Evolutionary conservation across 2,888 invertebrate genomes (phyloP).

Genomic region (Chesias legatella): DNA sequence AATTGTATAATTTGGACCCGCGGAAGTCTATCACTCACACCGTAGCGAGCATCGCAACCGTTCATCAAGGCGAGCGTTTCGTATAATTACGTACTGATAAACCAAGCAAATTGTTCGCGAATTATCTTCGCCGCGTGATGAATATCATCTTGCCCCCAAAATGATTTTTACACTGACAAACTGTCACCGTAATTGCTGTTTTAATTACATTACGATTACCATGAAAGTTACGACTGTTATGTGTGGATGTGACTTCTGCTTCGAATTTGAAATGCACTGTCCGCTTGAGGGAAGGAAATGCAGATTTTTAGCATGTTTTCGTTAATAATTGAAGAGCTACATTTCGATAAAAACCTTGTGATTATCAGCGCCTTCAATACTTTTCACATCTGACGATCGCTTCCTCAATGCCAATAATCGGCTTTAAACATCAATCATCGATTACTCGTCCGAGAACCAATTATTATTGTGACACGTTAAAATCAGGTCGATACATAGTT

Average conservation of each 20-base stretch:
- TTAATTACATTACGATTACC: slow-evolving; percentile 47
- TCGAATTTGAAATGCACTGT: slow-evolving; percentile 18
- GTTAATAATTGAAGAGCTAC: too few relatives aligned
- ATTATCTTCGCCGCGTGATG: slow-evolving; percentile 65
- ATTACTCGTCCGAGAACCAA: slow-evolving; percentile 45
- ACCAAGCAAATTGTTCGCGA: slow-evolving; percentile 74
- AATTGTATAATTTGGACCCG: slow-evolving; percentile 12
- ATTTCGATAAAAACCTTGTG: too few relatives aligned
- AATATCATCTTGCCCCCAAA: slow-evolving; percentile 62
- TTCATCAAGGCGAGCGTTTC: slow-evolving; percentile 71
- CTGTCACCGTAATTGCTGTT: slow-evolving; percentile 50
- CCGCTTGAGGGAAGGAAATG: too few relatives aligned
- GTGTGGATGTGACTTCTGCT: slow-evolving; percentile 41
- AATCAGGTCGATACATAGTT: slow-evolving; percentile 43
- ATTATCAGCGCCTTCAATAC: too few relatives aligned
- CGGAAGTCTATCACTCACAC: slow-evolving; percentile 42
- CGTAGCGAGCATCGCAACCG: slow-evolving; percentile 52
- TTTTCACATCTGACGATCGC: too few relatives aligned
- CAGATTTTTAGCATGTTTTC: too few relatives aligned
- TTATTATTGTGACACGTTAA: slow-evolving; percentile 53
- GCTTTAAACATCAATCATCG: slow-evolving; percentile 50
- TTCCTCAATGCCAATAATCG: slow-evolving; percentile 39
- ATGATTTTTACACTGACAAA: slow-evolving; percentile 43
- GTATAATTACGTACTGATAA: slow-evolving; percentile 77
- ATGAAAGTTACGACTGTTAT: slow-evolving; percentile 48